These are phyloP conservation scores for Argyresthia goedartella DNA, from an alignment of 2,888 invertebrate genomes.

Conservation along the genomic window DNA sequence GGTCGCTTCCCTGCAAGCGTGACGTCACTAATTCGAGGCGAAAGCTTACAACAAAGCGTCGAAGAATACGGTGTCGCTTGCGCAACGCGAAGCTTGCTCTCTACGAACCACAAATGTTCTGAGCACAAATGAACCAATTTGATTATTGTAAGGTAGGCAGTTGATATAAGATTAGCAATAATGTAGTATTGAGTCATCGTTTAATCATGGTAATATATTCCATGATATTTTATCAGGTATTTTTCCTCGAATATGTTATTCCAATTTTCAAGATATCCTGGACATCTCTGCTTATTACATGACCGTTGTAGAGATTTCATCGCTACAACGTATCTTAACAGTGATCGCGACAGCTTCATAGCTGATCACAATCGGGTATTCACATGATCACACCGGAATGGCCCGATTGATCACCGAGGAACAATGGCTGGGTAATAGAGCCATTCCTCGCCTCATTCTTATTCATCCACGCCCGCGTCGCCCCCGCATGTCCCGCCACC, in stretches of 20 bases:
- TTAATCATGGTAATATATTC: no score
- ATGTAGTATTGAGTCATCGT: no score
- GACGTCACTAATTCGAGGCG: slow-evolving; percentile 51
- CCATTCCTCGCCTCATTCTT: slow-evolving; percentile 66
- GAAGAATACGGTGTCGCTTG: slow-evolving; percentile 65
- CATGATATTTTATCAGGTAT: no score
- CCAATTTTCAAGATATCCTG: background rate
- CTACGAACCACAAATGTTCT: background rate
- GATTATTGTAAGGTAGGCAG: no score
- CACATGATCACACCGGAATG: background rate
- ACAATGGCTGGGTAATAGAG: slow-evolving; percentile 67
- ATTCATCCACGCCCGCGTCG: slow-evolving; percentile 68
- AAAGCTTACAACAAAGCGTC: slow-evolving; percentile 39
- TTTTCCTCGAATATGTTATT: no score
- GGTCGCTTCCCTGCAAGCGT: slow-evolving; percentile 34
- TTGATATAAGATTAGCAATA: no score
- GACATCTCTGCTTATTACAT: background rate
- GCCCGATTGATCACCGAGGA: slow-evolving; percentile 23
- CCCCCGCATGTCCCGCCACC: slow-evolving; percentile 45
- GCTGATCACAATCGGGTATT: no score
- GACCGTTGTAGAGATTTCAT: no score
- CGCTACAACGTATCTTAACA: no score
- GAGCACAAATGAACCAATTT: no score
- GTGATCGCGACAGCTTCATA: no score
- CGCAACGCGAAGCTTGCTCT: slow-evolving; percentile 37